Base-by-base conservation (phyloP, 1,140 invertebrate genomes). In the Bombus turneri region DNA sequence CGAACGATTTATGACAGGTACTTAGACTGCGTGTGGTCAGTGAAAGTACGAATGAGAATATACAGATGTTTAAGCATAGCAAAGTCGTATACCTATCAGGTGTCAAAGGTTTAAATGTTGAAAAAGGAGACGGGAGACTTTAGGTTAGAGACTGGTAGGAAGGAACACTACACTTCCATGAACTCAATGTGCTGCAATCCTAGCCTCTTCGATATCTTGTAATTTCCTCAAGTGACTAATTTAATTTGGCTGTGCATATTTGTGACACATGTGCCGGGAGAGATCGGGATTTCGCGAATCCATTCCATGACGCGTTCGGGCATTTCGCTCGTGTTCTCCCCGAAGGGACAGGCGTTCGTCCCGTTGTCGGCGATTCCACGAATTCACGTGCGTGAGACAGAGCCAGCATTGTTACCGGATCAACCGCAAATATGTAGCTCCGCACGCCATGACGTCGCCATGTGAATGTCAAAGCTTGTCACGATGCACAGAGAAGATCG, bases 271-370 rank as follows among this genome's bases (percentile, higher is more conserved):
- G 68, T 85, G 73, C 84, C 69, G 68, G 39, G 87, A 89, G 87
- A 86, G 86, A 43, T 89, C 72, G 68, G 73, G 66, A 82, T 80
- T 86, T 83, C 62, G 72, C 69, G 72, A 18, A 39, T 25, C 62
- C 22, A 39, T 66, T 64, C 22, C 8, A 64, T 59, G 64, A 43
- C 66, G 41, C 87, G 81, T 76, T 57, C 28, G 13, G 75, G 85
- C 85, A 88, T 86, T 81, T 80, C 74, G 64, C 39, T 72, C 72
- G 68, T 78, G 66, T 88, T 89, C 85, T 89, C 88, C 88, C 88
- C 59, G 80, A 88, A 86, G 88, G 87, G 88, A 89, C 88, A 89
- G 80, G 66, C 80, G 87, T 89, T 89, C 88, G 83, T 89, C 81
- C 83, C 59, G 83, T 84, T 83, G 66, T 74, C 76, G 84, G 76